phyloP scores from a whole-genome alignment of 2,888 invertebrate genomes.

The Polydrusus pterygomalis region DNA sequence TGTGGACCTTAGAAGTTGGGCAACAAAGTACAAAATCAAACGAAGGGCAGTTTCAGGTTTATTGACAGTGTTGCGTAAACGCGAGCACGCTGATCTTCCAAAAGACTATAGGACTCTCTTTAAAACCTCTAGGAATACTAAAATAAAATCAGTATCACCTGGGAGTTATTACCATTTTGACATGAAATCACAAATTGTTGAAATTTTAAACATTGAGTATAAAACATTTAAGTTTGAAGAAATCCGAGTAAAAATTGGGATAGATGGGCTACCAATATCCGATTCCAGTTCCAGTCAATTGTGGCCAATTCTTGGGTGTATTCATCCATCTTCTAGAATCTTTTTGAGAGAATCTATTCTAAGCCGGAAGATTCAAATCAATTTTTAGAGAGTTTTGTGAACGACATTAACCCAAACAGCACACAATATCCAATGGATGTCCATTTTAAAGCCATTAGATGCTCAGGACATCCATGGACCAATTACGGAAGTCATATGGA shows the following conservation, averaged over 20 bases:
- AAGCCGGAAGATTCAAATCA: too few species aligned
- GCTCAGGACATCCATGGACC: too few species aligned
- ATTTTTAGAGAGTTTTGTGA: too few species aligned
- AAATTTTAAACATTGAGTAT: background rate
- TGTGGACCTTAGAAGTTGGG: conserved; percentile 17
- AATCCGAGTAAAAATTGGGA: background rate
- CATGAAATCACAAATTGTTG: background rate
- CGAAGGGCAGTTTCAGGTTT: conserved; percentile 17
- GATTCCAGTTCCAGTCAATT: background rate
- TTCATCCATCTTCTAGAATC: too few species aligned
- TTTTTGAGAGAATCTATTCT: too few species aligned
- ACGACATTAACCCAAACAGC: too few species aligned
- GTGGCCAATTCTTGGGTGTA: too few species aligned
- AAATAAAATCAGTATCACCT: background rate
- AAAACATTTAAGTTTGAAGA: background rate
- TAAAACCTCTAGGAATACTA: conserved; percentile 13
- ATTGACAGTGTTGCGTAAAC: conserved; percentile 11
- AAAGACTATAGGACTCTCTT: too few species aligned
- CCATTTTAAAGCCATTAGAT: too few species aligned
- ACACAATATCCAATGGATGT: too few species aligned
- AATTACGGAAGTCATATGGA: too few species aligned
- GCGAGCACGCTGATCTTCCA: conserved; percentile 23
- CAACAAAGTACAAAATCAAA: conserved; percentile 24
- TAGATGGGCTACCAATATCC: background rate
- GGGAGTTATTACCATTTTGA: conserved; percentile 24